A percentile compares a stretch with the other conserved stretches of the same genome.
phyloP scores from a whole-genome alignment of 2,797 vertebrate species.

The Manis crassicaudata region DNA sequence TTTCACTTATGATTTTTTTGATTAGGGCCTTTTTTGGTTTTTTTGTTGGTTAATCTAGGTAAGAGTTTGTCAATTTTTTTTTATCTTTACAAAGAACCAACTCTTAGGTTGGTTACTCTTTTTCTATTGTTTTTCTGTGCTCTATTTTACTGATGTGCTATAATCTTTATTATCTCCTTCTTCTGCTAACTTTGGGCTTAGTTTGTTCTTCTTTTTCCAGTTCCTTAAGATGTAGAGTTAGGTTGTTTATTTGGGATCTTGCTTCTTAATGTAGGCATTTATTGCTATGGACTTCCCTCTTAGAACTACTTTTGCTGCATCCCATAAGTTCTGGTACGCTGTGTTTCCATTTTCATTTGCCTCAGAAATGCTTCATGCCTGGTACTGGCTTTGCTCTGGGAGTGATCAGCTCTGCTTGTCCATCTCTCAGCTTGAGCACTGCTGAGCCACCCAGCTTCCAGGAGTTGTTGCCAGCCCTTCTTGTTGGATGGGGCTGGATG shows the following conservation, averaged over 20 bases:
- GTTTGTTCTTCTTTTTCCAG: neutral
- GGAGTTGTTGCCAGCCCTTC: neutral
- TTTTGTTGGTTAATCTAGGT: neutral
- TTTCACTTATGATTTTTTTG: neutral
- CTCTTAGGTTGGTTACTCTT: neutral
- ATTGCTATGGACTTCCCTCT: neutral
- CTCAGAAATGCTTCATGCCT: neutral
- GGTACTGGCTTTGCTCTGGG: neutral
- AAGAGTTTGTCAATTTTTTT: neutral
- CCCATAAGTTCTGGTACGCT: neutral
- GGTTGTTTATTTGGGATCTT: neutral
- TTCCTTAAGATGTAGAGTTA: neutral
- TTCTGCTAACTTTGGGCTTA: neutral
- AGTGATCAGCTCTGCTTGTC: neutral
- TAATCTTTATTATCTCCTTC: neutral
- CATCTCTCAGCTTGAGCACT: neutral
- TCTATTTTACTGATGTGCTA: neutral
- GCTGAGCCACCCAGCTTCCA: neutral
- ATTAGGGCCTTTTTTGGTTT: neutral
- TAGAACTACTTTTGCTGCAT: neutral
- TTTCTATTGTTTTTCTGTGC: neutral
- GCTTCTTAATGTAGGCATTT: neutral
- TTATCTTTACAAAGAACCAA: neutral
- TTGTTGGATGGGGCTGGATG: neutral
- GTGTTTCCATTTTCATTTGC: neutral